phyloP scores from a whole-genome alignment of 2,113 vertebrate genomes.

The Oreotrochilus melanogaster region DNA sequence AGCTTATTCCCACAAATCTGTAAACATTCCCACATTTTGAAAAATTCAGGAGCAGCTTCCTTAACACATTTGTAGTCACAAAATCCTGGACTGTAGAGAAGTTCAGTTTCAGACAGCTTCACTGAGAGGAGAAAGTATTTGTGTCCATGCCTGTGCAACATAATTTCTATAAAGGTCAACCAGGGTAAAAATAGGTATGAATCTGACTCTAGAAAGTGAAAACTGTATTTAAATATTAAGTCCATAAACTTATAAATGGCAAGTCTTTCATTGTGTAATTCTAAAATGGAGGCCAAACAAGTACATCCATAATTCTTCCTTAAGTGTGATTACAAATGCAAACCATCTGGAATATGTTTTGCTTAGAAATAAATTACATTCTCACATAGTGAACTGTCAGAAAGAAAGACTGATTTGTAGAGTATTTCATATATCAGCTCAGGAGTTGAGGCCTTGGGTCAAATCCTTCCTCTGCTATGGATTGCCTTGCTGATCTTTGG shows the following conservation, averaged over 20 bases:
- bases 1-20: not conserved
- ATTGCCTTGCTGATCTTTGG: slow-evolving; percentile 9
- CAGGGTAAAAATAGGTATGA: not conserved
- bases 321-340: not conserved
- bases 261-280: not conserved
- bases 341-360: slow-evolving; percentile 50
- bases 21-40: not conserved
- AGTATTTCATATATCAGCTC: slow-evolving; percentile 19
- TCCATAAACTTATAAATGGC: not conserved
- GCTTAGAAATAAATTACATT: slow-evolving; percentile 41
- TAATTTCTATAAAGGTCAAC: not conserved
- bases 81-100: not conserved
- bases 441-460: not conserved
- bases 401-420: slow-evolving; percentile 25
- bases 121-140: accelerated
- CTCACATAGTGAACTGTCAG: slow-evolving; percentile 16
- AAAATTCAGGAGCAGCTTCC: not conserved
- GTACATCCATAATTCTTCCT: slow-evolving; percentile 3
- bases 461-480: not conserved
- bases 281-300: slow-evolving; percentile 2
- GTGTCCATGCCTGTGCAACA: not conserved
- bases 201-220: not conserved
- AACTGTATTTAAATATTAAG: not conserved
- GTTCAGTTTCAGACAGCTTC: not conserved
- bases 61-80: not conserved